phyloP scores from a whole-genome alignment of 2,797 vertebrate genomes.

The Poeciliopsis gracilis region DNA sequence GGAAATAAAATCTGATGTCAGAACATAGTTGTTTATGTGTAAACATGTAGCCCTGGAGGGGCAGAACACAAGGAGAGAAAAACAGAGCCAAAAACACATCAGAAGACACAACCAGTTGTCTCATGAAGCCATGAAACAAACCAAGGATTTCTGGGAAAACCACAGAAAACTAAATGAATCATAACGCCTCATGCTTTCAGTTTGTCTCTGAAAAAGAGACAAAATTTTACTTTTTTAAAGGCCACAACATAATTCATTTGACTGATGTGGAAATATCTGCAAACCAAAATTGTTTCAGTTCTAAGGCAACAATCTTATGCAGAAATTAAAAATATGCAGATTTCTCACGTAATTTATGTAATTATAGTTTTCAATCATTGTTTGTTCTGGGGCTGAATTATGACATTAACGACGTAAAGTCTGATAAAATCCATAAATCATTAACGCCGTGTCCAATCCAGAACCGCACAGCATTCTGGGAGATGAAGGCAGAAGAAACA shows the following conservation, averaged over 20 bases:
- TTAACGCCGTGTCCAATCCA: too few relatives aligned
- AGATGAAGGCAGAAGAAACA: too few relatives aligned
- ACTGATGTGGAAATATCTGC: not conserved
- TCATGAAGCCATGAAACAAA: constrained; percentile 1
- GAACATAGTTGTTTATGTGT: constrained; percentile 2
- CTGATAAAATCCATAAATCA: too few relatives aligned
- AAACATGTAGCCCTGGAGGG: constrained; percentile 9
- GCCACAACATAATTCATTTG: not conserved
- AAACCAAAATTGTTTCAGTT: not conserved
- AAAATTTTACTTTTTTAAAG: not conserved
- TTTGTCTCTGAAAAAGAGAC: not conserved
- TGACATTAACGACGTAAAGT: too few relatives aligned
- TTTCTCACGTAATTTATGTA: too few relatives aligned
- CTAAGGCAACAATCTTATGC: not conserved
- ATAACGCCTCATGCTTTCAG: not conserved
- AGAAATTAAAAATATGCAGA: too few relatives aligned
- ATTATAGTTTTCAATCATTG: too few relatives aligned
- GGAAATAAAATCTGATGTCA: constrained; percentile 13
- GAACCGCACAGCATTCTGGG: too few relatives aligned
- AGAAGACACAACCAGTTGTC: not conserved
- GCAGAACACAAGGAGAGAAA: not conserved
- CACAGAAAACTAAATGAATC: not conserved
- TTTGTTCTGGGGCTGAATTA: too few relatives aligned
- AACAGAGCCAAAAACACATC: not conserved
- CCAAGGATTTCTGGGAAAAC: not conserved